Percentiles rank a stretch among this genome's conserved stretches.
Conservation (phyloP, 1,140 invertebrate species). For the Drosophila melanica region DNA sequence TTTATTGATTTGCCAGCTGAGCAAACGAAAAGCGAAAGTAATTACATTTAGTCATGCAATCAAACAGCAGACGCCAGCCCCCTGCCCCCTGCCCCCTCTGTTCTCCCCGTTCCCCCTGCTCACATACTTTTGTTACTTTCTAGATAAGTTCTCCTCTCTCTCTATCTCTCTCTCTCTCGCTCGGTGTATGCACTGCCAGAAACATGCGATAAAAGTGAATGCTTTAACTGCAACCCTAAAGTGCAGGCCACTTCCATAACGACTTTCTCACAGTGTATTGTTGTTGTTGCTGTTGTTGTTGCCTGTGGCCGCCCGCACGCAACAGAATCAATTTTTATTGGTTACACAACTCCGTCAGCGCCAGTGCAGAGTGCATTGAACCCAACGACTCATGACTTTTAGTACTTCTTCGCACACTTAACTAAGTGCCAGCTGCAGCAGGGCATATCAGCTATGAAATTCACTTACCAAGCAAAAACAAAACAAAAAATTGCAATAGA, state of each 20-base stretch:
- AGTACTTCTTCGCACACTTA: constrained; percentile 55
- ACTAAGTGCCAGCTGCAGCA: neutral
- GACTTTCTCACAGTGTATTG: constrained; percentile 41
- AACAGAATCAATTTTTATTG: constrained; percentile 82
- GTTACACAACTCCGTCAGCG: constrained; percentile 70
- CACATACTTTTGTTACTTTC: neutral
- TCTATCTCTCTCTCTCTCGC: neutral
- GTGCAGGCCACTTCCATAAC: constrained; percentile 44
- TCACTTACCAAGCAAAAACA: neutral
- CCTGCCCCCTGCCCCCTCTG: neutral
- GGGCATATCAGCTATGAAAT: constrained; percentile 4
- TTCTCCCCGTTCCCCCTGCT: neutral
- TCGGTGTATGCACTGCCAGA: constrained; percentile 13
- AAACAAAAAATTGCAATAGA: too few species aligned
- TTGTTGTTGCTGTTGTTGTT: constrained; percentile 5
- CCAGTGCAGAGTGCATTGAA: constrained; percentile 69
- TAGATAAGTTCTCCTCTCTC: constrained; percentile 31
- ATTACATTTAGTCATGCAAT: constrained; percentile 66
- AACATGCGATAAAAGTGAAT: constrained; percentile 53
- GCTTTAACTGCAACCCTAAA: constrained; percentile 58
- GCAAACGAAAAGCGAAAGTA: constrained; percentile 74
- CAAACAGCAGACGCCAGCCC: constrained; percentile 24
- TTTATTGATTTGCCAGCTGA: constrained; percentile 69
- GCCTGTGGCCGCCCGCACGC: constrained; percentile 41
- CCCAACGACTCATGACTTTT: constrained; percentile 71